Evolutionary conservation across 2,888 invertebrate genomes (phyloP), one percentile per base, ranked within the genome.

Genomic region (Ormyrus thymus): DNA sequence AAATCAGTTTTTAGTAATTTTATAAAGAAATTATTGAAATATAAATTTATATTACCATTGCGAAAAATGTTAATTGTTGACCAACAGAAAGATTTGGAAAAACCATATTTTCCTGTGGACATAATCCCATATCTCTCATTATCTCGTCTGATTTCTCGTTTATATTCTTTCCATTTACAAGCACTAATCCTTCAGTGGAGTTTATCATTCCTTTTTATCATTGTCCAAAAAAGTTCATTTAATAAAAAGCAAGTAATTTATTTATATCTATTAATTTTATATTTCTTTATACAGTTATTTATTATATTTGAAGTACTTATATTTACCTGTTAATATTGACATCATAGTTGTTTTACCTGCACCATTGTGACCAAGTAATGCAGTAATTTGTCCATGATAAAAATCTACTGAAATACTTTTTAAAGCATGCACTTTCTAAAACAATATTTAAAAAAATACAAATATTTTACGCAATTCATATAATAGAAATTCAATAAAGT

Each of bases 301-400:
- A 29, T 29, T 29, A 15, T 53, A 55, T 66, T 66, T n/a, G 10
- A 11, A 68, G 8, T 7, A 61, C 6, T 58, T 3, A 66, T 43
- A 29, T 51, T 61, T 45, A 79, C 79, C 97, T 50, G 96, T 97
- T 48, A 97, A 90, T 95, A 97, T 97, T 0, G 96, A 95, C 92
- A 97, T 96, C 0, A 97, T 97, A 0, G 97, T 97, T 0, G 97
- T 96, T 91, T 97, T 97, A 7, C 97, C 97, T 51, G 97, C 97
- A 4, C 97, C 97, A 86, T 96, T 96, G 85, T 95, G 95, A 0
- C 95, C 95, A 56, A 96, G 89, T 9, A 95, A 87, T 0, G 95
- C 96, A 0, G 97, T 97, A 78, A 97, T 96, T 91, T 97, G 96
- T 81, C 95, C 94, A 84, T 95, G 93, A 86, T 95, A 97, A 92